These are phyloP conservation scores for Macaca fascicularis DNA, from an alignment of 2,113 vertebrate genomes.

Conservation along the genomic window T2T-MFA8v1.1 NC_088391.1:93804001-93804500, in stretches of 20 bases:
- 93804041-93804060: slow-evolving; percentile 57
- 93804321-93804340: not conserved
- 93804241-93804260: not conserved
- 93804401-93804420: not conserved
- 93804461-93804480: not conserved
- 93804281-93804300: not conserved
- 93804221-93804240: not conserved
- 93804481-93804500: not conserved
- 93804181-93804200: not conserved
- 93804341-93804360: not conserved
- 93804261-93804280: not conserved
- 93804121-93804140: not conserved
- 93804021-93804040: slow-evolving; percentile 62
- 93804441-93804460: not conserved
- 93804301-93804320: not conserved
- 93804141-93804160: not conserved
- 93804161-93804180: slow-evolving; percentile 38
- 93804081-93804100: slow-evolving; percentile 34
- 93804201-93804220: not conserved
- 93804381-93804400: not conserved
- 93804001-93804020: slow-evolving; percentile 72
- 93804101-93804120: not conserved
- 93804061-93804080: slow-evolving; percentile 55
- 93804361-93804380: not conserved
- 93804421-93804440: not conserved